Evolutionary conservation across 2,797 vertebrate genomes (phyloP).

Genomic region (Manis pentadactyla): DNA sequence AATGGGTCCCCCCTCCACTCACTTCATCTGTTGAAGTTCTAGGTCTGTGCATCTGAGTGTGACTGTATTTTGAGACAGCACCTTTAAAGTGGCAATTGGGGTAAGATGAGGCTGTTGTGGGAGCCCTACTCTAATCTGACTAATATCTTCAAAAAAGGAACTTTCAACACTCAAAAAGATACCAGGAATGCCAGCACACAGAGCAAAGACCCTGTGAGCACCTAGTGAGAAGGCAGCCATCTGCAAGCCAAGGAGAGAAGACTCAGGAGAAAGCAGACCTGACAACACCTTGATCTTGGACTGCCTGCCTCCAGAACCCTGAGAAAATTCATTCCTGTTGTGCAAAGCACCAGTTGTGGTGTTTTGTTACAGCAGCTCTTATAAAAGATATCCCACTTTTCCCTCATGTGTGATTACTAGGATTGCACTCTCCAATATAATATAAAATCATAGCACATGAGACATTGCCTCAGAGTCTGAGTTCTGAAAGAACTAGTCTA

Average conservation of each 20-base stretch:
- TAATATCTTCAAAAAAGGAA: not conserved
- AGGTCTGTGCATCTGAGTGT: not conserved
- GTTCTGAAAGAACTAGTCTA: not conserved
- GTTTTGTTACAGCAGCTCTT: not conserved
- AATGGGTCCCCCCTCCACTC: not conserved
- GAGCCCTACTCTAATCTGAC: not conserved
- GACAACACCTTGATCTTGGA: not conserved
- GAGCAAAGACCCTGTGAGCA: not conserved
- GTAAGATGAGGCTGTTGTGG: not conserved
- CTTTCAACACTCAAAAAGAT: not conserved
- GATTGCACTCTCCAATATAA: not conserved
- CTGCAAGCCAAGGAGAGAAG: no score
- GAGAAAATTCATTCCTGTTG: not conserved
- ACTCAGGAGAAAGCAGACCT: not conserved
- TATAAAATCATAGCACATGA: not conserved
- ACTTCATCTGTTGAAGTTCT: not conserved
- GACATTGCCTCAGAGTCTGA: not conserved
- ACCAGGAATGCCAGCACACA: no score
- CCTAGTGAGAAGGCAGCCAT: not conserved
- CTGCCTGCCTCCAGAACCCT: not conserved
- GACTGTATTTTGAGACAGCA: not conserved
- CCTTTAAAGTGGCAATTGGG: not conserved
- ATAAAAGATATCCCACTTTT: not conserved
- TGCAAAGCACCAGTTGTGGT: not conserved
- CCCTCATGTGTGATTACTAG: not conserved